Base-by-base conservation (phyloP, 2,797 vertebrate species). In the Crax fasciolata region DNA sequence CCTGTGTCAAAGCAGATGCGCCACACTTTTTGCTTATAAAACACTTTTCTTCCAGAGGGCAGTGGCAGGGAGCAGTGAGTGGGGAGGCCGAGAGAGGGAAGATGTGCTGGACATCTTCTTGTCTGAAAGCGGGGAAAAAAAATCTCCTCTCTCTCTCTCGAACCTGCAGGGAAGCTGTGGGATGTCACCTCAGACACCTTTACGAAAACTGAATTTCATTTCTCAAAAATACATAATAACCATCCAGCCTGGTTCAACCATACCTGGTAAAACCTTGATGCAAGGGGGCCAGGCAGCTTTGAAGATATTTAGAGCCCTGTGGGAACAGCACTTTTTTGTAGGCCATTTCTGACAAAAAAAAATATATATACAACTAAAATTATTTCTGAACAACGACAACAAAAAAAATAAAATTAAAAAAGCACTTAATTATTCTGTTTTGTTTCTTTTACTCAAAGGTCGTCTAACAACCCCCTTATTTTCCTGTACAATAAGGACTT, bases 401-500 rank as follows among this genome's bases (percentile, higher is more conserved):
- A 57, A 82, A 92, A 76, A 57, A 85, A 95, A 91, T 62, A 72
- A 97, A 96, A 96, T 77, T 94, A 95, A 96, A 97, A 96, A 98
- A 97, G 91, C 98, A 98, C 97, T 97, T 96, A 98, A 98, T 98
- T 88, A 84, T 87, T 97, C 97, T 97, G 96, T 98, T 97, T 98
- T 98, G 96, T 97, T 98, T 98, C 98, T 97, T 98, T 98, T 98
- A 98, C 98, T 98, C 98, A 96, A 98, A 98, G 98, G 98, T 97
- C 94, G 98, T 99, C 97, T 98, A 97, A 98, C 99, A 98, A 98
- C 98, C 98, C 87, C 93, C 73, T 54, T 93, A 96, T 98, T 94
- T 97, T 98, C 98, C 98, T 99, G 98, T 99, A 99, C 99, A 99
- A 98, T 98, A 98, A 97, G 97, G 98, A 98, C 98, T 98, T 98